Conservation (phyloP, 2,113 vertebrate genomes). For the Nettapus auritus region DNA sequence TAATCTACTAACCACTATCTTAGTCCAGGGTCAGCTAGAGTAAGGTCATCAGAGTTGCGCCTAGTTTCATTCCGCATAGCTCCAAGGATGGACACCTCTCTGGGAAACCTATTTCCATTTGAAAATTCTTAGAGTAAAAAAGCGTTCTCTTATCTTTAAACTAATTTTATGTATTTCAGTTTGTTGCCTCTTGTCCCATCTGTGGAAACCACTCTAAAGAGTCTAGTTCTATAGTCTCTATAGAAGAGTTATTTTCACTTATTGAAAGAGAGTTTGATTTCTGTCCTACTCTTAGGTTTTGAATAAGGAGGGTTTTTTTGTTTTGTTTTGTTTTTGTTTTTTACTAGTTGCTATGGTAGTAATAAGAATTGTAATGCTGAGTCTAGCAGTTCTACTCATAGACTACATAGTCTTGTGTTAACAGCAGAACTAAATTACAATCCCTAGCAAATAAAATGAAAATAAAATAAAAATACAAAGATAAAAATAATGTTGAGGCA, state of each 20-base stretch:
- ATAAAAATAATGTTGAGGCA: neutral
- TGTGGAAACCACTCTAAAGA: neutral
- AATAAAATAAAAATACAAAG: neutral
- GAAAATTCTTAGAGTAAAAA: neutral
- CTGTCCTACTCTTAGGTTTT: neutral
- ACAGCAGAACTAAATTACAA: neutral
- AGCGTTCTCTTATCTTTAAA: neutral
- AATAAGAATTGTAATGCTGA: neutral
- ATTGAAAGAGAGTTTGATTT: neutral
- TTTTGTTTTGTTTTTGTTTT: accelerated
- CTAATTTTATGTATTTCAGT: neutral
- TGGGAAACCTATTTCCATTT: neutral
- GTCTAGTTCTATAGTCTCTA: neutral
- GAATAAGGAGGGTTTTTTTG: neutral
- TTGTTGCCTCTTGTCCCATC: neutral
- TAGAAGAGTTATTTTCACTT: neutral
- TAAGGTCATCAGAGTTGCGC: neutral
- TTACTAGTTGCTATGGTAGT: neutral
- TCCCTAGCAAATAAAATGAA: neutral
- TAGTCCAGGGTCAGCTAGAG: neutral
- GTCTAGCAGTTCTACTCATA: neutral
- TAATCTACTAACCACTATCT: neutral
- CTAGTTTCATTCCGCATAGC: neutral
- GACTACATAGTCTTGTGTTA: neutral
- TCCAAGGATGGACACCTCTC: neutral